These are phyloP conservation scores for Leptinotarsa lineolata DNA, from an alignment of 1,140 invertebrate species.

Conservation along the genomic window DNA sequence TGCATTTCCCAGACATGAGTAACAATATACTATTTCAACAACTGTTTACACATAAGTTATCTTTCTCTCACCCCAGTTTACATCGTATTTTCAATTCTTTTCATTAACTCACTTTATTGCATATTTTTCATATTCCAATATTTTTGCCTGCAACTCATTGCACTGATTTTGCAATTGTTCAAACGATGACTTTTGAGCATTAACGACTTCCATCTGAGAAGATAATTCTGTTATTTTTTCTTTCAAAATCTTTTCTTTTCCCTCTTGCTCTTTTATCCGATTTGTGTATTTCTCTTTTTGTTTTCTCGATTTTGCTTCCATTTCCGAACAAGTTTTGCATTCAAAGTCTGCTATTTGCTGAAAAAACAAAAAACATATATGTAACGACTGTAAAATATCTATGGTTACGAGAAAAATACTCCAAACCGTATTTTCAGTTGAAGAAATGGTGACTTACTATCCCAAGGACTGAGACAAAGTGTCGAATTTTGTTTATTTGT, in stretches of 20 bases:
- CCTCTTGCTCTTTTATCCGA: constrained; percentile 23
- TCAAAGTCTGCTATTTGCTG: constrained; percentile 34
- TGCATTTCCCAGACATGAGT: too few relatives aligned
- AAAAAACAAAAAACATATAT: constrained; percentile 12
- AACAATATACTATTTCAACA: too few relatives aligned
- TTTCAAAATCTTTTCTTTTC: constrained; percentile 27
- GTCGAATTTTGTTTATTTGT: too few relatives aligned
- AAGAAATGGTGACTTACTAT: too few relatives aligned
- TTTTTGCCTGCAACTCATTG: constrained; percentile 27
- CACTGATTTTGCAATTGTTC: constrained; percentile 22
- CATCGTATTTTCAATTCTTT: too few relatives aligned
- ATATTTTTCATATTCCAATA: constrained; percentile 28
- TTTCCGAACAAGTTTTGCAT: constrained; percentile 33
- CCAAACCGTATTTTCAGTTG: too few relatives aligned
- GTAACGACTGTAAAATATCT: too few relatives aligned
- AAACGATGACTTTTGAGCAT: constrained; percentile 6
- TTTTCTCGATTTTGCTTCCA: constrained; percentile 32
- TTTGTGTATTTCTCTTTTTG: constrained; percentile 31
- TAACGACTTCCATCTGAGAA: constrained; percentile 16
- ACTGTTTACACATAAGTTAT: too few relatives aligned
- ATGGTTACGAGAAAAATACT: too few relatives aligned
- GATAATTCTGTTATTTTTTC: constrained; percentile 29
- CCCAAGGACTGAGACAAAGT: too few relatives aligned
- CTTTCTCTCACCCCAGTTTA: too few relatives aligned
- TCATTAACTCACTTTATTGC: background rate